Evolutionary conservation across 2,113 vertebrate genomes (phyloP).

Genomic region (Notiomystis cincta): DNA sequence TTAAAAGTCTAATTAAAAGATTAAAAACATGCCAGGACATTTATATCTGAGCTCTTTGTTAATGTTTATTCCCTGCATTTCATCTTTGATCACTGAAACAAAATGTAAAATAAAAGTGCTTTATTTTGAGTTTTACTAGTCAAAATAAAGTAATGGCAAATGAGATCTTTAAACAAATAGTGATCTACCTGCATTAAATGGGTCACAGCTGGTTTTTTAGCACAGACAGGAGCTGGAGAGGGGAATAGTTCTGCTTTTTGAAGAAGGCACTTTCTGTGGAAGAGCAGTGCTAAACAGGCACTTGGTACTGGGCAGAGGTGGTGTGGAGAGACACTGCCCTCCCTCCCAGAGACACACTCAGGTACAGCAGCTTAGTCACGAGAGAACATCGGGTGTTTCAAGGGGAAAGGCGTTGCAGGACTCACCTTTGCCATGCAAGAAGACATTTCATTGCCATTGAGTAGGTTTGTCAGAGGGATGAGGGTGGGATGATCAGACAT

Average conservation of each 20-base stretch:
- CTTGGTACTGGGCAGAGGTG: fast-evolving
- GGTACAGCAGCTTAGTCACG: fast-evolving
- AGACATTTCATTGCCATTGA: background rate
- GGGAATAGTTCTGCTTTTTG: background rate
- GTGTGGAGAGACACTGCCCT: too few relatives aligned
- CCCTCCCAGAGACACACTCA: background rate
- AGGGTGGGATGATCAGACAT: background rate
- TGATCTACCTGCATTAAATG: background rate
- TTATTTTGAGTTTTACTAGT: background rate
- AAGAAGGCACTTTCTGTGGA: background rate
- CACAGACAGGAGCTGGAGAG: background rate
- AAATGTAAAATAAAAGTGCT: background rate
- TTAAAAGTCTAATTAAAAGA: background rate
- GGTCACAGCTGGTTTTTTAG: background rate
- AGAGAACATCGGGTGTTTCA: background rate
- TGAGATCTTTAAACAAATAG: background rate
- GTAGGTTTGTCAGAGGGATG: background rate
- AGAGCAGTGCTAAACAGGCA: background rate
- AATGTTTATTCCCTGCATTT: background rate
- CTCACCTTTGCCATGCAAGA: background rate
- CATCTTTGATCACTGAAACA: background rate
- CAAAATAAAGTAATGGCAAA: background rate
- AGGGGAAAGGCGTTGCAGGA: background rate
- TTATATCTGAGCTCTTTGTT: background rate
- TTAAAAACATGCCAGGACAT: background rate